These are phyloP conservation scores for Caenorhabditis imperialis DNA, from an alignment of 2,888 invertebrate species.

Conservation along the genomic window DNA sequence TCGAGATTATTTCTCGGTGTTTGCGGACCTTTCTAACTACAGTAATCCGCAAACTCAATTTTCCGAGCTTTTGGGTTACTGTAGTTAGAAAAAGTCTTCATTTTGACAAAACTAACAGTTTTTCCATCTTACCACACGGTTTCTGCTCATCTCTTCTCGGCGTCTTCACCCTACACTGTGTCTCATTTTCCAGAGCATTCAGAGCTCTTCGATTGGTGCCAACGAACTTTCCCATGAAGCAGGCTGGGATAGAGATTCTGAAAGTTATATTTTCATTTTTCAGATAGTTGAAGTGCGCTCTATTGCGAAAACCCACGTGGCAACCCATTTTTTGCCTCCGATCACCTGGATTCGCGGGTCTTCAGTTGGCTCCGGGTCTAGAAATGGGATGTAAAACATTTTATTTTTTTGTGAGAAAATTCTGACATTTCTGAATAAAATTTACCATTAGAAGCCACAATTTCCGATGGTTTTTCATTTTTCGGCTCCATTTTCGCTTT, in stretches of 20 bases:
- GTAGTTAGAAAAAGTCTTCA: too few species aligned
- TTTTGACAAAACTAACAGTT: neutral
- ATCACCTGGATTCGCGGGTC: constrained; percentile 26
- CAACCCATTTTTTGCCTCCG: constrained; percentile 38
- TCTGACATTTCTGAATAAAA: neutral
- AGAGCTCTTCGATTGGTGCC: constrained; percentile 32
- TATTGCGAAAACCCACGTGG: constrained; percentile 8
- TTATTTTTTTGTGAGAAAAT: neutral
- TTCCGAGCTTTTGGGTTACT: too few species aligned
- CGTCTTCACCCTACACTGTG: constrained; percentile 52
- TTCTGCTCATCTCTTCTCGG: constrained; percentile 39
- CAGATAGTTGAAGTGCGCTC: neutral
- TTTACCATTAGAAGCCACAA: neutral
- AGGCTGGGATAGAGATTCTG: constrained; percentile 18
- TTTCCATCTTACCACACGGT: constrained; percentile 41
- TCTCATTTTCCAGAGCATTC: constrained; percentile 51
- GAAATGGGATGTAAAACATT: too few species aligned
- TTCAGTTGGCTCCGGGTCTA: constrained; percentile 18
- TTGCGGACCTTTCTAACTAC: too few species aligned
- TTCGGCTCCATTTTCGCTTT: constrained; percentile 1
- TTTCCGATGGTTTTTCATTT: too few species aligned
- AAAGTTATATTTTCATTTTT: neutral
- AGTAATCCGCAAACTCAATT: too few species aligned
- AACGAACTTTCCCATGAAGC: constrained; percentile 37
- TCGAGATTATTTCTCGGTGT: too few species aligned